phyloP scores from a whole-genome alignment of 2,113 vertebrate species.

The Mustela nigripes region DNA sequence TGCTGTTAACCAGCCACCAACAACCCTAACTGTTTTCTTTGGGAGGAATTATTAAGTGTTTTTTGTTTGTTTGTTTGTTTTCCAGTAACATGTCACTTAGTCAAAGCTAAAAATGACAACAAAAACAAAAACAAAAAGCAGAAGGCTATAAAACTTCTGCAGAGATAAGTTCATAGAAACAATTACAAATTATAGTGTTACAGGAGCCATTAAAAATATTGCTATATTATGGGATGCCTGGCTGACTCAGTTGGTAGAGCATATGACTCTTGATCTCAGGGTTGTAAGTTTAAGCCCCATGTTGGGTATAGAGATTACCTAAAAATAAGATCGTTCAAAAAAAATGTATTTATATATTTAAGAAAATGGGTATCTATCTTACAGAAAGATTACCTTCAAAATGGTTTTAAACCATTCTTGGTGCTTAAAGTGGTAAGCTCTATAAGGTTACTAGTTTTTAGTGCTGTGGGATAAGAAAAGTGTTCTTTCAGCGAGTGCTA shows the following conservation, averaged over 20 bases:
- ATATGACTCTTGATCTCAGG: not conserved
- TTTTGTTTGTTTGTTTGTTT: not conserved
- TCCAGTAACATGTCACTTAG: not conserved
- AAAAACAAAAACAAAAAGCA: not conserved
- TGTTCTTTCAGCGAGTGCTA: not conserved
- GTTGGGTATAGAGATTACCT: not conserved
- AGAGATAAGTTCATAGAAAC: not conserved
- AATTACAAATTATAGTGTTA: not conserved
- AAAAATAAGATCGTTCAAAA: not conserved
- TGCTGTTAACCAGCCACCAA: not conserved
- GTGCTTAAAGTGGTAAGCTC: not conserved
- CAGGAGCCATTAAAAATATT: not conserved
- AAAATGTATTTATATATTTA: not conserved
- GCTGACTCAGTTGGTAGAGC: not conserved
- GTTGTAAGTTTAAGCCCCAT: not conserved
- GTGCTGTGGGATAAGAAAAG: not conserved
- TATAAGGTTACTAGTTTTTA: not conserved
- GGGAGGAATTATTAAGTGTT: not conserved
- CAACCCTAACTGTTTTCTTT: not conserved
- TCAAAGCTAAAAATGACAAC: not conserved
- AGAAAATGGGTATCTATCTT: not conserved
- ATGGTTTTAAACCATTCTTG: not conserved
- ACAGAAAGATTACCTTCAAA: slow-evolving; percentile 26
- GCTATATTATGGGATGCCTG: not conserved
- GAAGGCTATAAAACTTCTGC: not conserved